Base-by-base conservation (phyloP, 2,113 vertebrate species). In the Paratilapia polleni region DNA sequence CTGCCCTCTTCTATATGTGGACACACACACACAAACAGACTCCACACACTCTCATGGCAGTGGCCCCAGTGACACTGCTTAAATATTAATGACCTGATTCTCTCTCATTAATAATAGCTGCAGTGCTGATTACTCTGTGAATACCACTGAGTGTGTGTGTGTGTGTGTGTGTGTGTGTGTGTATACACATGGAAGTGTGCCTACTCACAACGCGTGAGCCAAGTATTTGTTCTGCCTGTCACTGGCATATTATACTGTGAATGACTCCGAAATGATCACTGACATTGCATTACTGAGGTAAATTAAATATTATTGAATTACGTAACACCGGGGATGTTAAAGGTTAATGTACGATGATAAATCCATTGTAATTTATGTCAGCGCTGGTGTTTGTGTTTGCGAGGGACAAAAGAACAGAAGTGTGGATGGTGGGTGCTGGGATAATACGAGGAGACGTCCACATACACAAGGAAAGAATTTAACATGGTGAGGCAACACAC, bases 61-160 rank as follows among this genome's bases (percentile, higher is more conserved):
- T 91, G 83, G 92, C 93, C 93, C 77, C 84, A 68, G 88, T 93
- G 92, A 94, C 89, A 92, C 91, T 89, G 79, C 70, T 95, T 84
- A 94, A 94, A 94, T 92, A 94, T 95, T 94, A 85, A 96, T 94
- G 92, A 89, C 52, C 88, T 89, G 83, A 90, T 93, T 94, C 93
- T 89, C 80, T 86, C 90, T 96, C 94, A 95, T 95, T 94, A 95
- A 95, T 95, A 95, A 94, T 94, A 93, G 92, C 93, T 95, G 91
- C 85, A 81, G 88, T 85, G 31, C 88, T 93, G 93, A 95, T 94
- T 92, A 93, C 87, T 92, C 82, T 84, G 84, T 85, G 90, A 92
- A 93, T 88, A 89, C 84, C 82, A 82, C 75, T 66, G 54, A 68
- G 62, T 87, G 78, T 61, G 62, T 68, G 47, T 85, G 64, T 83